Evolutionary conservation across 2,113 vertebrate species (phyloP), one percentile per base, ranked within the genome.

Genomic region (Oreochromis tanganicae): DNA sequence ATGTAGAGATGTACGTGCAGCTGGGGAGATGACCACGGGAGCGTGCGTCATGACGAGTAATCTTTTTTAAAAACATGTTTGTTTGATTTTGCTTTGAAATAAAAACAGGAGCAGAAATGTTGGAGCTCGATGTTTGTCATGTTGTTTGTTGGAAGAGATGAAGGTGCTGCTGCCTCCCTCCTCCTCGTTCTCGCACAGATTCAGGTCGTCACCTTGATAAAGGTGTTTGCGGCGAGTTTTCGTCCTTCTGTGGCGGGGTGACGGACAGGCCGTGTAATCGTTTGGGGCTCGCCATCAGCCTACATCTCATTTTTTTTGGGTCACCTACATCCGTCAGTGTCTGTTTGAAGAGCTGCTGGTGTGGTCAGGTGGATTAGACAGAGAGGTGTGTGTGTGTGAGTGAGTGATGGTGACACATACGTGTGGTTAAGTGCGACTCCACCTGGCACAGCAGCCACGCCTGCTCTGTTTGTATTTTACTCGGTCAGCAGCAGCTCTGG

Each of bases 331-430:
- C 90, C 34, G 63, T 91, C 87, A 19, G 81, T 24, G 81, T 84
- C 82, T 55, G 91, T 89, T 79, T 89, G 80, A 2, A 34, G 9
- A 10, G 88, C 83, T 21, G 48, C 50, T 82, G 84, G 85, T 75
- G 88, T 24, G 52, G 82, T 88, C 90, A 89, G 84, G 86, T 92
- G 91, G 92, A 93, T 93, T 89, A 91, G 86, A 86, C 6, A 27
- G n/a, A 79, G 48, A 50, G 50, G 11, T 14, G 32, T 6, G 43
- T 6, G 43, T 13, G 11, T 46, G 43, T 46, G 43, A 14, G 46
- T 16, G 43, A 10, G 41, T 11, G 82, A 43, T 7, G 27, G 9
- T 13, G 78, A 24, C 75, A 50, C 32, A 24, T 46, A 11, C 80
- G 80, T 24, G 81, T 56, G 52, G 46, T 57, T 10, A 12, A 88